Evolutionary conservation across 2,888 invertebrate genomes (phyloP), one percentile per base, ranked within the genome.

Genomic region (Sarcophaga variegata): DNA sequence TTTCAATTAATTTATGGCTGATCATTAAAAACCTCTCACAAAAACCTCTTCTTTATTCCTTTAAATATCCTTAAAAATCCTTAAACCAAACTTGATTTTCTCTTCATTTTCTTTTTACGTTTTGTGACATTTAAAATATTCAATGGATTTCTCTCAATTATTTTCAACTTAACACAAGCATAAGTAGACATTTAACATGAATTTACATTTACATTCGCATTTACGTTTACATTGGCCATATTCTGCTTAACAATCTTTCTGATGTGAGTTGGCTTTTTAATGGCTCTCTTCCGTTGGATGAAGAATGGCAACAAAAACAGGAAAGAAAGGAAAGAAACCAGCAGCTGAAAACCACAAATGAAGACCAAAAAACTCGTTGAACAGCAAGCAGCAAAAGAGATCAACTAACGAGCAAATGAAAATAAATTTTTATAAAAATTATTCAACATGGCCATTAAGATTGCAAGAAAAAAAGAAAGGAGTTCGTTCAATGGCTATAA

Each of bases 61-160:
- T 37, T 37, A 37, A 37, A 37, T 37, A 10, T 37, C 22, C 22
- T 22, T 22, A 2, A 37, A 37, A 37, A 37, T 37, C 37, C 37
- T 37, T 37, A 8, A 37, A 37, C 0, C 6, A 37, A 37, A 37
- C 37, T 37, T 37, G 37, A 17, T 54, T 17, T 54, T 17, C 54
- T 54, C 14, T 49, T 49, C 11, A 8, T 49, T 12, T 14, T 49
- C 11, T 14, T 14, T 54, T 54, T 54, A 17, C n/a, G 10, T 45
- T 60, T 60, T 60, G n/a, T 72, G n/a, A n/a, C 47, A 75, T 76
- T 69, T 81, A 75, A 76, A 81, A 81, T 37, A 37, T 62, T 75
- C 81, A 81, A 81, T 81, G 76, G 69, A 81, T 81, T 54, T 69
- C 20, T 72, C 83, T 83, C 83, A 67, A 72, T 77, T 83, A 77